Conservation (phyloP, 2,888 invertebrate species). For the Liposcelis brunnea region DNA sequence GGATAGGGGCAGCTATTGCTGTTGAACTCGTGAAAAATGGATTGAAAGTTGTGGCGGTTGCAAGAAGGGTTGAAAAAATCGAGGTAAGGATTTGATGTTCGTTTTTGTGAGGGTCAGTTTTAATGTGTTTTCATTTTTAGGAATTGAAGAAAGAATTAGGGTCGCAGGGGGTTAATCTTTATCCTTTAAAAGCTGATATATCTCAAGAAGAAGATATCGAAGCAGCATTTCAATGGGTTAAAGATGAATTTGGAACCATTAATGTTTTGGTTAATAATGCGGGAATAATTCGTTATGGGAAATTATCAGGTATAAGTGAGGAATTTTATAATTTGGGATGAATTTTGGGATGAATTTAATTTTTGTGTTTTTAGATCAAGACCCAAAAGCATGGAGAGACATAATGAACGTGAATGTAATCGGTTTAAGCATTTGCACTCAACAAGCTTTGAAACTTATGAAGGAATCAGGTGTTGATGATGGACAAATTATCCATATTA, state of each 20-base stretch:
- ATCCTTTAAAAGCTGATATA: conserved; percentile 14
- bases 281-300: conserved; percentile 12
- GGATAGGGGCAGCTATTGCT: conserved; percentile 5
- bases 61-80: background rate
- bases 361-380: conserved; percentile 15
- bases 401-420: conserved; percentile 17
- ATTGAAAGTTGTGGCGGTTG: conserved; percentile 3
- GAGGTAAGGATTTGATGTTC: background rate
- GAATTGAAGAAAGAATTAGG: too few species aligned
- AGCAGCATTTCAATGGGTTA: conserved; percentile 13
- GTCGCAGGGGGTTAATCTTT: too few species aligned
- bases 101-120: too few species aligned
- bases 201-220: conserved; percentile 15
- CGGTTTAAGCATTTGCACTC: conserved; percentile 13
- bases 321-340: too few species aligned
- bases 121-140: too few species aligned
- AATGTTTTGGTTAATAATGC: conserved; percentile 18
- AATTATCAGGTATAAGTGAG: conserved; percentile 12
- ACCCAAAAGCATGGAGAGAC: conserved; percentile 14
- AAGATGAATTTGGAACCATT: conserved; percentile 14
- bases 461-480: conserved; percentile 14
- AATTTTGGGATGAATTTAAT: too few species aligned
- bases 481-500: conserved; percentile 18
- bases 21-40: background rate
- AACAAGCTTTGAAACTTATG: conserved; percentile 17